Conservation (phyloP, 2,888 invertebrate species). For the Lasioglossum pauxillum region DNA sequence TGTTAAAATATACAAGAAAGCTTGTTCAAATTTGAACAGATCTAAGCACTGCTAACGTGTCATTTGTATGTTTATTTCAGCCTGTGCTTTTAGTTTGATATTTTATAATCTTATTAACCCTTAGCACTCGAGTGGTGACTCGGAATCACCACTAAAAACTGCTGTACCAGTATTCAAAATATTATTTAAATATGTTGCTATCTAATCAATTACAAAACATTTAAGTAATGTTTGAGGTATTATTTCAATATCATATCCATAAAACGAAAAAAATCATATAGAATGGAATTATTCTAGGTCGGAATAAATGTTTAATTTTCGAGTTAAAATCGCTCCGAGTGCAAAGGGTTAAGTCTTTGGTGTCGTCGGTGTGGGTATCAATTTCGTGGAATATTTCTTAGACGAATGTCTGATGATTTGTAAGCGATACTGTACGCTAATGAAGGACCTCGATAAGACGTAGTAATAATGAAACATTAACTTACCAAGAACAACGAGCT, state of each 20-base stretch:
- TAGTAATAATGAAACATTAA: conserved; percentile 61
- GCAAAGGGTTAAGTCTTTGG: background rate
- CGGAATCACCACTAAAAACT: too few species aligned
- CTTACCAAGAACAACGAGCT: conserved; percentile 89
- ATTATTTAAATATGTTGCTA: too few species aligned
- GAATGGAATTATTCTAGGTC: too few species aligned
- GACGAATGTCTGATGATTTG: background rate
- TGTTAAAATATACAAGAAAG: background rate
- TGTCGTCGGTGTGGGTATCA: background rate
- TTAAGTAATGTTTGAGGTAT: too few species aligned
- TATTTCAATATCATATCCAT: too few species aligned
- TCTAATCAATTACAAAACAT: too few species aligned
- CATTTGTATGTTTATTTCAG: background rate
- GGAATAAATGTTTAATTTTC: too few species aligned
- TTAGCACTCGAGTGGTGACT: too few species aligned
- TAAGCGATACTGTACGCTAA: background rate
- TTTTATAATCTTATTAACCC: too few species aligned
- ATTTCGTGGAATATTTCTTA: background rate
- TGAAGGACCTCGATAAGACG: background rate
- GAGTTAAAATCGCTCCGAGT: too few species aligned
- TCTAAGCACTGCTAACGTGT: background rate
- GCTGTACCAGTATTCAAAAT: too few species aligned
- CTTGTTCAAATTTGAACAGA: background rate
- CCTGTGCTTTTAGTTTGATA: background rate
- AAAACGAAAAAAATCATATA: too few species aligned